Base-by-base conservation (phyloP, 1,140 invertebrate genomes). In the Neodiprion lecontei region DNA sequence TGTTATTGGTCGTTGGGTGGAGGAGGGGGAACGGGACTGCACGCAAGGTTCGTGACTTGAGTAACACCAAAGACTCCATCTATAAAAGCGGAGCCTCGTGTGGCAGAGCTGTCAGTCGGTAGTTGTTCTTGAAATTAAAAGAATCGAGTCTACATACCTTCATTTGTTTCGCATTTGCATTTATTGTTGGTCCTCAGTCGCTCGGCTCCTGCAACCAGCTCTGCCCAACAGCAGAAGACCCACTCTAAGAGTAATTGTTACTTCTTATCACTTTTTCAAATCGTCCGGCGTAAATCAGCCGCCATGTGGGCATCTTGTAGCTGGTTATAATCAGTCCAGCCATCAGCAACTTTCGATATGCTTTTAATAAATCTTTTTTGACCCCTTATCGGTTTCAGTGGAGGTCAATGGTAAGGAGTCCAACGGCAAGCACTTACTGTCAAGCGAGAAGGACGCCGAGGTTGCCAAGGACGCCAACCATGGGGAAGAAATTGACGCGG, bases 401-500 rank as follows among this genome's bases (percentile, higher is more conserved):
- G 80, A 81, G 67, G 78, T 85, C 78, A 85, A 84, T 50, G 82
- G 77, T 50, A 86, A 85, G 74, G 67, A 69, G 67, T 0, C 8
- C 5, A 69, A 69, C 40, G 67, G 67, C 21, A 23, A 47, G 17
- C 82, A 82, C 76, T 72, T 78, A 14, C n/a, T 61, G 4, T 66
- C 70, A 14, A 82, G 82, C 10, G 79, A 80, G 12, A 85, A 84
- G 50, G 81, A 83, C 65, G 75, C 74, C 53, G 80, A 81, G 49
- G 61, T 69, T 0, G 69, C 69, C 14, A 61, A 61, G 53, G 53
- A 61, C 53, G n/a, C 72, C 14, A 77, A 79, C 61, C 79, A 85
- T 12, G 89, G 89, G 17, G 88, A 92, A 48, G 89, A 90, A 72
- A 87, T 90, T 40, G 93, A 95, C 80, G 89, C 92, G 11, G 91